Conservation (phyloP, 2,888 invertebrate genomes). For the Mesochorus sp. region DNA sequence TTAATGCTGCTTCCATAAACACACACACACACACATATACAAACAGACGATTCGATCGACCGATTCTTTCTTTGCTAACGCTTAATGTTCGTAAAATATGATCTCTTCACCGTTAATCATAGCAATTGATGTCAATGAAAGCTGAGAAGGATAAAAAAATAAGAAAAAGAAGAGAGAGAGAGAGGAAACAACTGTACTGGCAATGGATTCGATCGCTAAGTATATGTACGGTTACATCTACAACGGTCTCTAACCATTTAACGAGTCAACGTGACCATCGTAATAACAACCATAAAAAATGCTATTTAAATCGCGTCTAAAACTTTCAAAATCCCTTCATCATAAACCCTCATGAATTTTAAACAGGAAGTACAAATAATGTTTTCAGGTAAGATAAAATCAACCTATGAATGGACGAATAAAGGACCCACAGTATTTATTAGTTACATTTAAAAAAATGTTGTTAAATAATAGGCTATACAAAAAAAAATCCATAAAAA, state of each 20-base stretch:
- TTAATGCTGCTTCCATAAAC: conserved; percentile 2
- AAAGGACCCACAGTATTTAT: no score
- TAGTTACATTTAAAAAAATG: no score
- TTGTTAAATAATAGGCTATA: no score
- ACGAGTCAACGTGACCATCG: neutral
- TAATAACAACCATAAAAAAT: neutral
- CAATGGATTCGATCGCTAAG: conserved; percentile 16
- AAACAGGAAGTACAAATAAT: no score
- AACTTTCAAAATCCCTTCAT: no score
- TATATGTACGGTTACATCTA: neutral
- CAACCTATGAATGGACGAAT: no score
- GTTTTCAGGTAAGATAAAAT: no score
- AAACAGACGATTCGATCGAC: neutral
- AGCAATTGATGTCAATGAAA: conserved; percentile 10
- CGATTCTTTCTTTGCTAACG: neutral
- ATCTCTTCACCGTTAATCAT: conserved; percentile 24
- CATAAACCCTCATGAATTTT: no score
- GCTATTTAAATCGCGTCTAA: neutral
- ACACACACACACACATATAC: no score
- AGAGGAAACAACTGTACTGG: neutral
- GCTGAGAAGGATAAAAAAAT: neutral
- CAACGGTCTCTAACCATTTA: neutral
- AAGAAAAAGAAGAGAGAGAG: neutral
- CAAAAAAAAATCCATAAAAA: no score
- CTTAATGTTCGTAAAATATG: conserved; percentile 31